Percentiles rank a stretch among this genome's conserved stretches.
These are phyloP conservation scores for Dichetophora obliterata DNA, from an alignment of 2,888 invertebrate species.

Conservation along the genomic window DNA sequence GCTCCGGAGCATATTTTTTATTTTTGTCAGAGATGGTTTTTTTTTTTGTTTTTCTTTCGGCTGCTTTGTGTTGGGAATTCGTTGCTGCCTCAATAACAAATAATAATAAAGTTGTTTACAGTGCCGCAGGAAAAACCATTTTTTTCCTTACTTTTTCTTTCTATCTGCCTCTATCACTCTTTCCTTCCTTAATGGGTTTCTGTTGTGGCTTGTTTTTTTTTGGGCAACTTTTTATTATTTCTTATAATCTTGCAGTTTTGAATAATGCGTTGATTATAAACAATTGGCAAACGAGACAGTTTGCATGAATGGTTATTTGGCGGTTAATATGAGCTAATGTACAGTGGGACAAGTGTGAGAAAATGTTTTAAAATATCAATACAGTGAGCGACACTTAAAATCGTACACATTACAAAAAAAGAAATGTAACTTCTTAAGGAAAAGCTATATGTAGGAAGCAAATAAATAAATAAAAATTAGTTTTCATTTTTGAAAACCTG, in stretches of 20 bases:
- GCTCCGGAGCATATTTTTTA: no score
- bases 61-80: background rate
- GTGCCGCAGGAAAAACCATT: constrained; percentile 52
- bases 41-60: background rate
- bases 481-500: no score
- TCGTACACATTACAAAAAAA: no score
- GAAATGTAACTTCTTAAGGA: no score
- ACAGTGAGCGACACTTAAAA: no score
- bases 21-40: background rate
- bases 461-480: no score
- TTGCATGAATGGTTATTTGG: constrained; percentile 51
- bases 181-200: background rate
- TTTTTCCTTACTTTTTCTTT: constrained; percentile 28
- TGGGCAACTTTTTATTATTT: background rate
- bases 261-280: constrained; percentile 62
- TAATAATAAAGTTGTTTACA: constrained; percentile 66
- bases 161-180: background rate
- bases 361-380: background rate
- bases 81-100: constrained; percentile 30
- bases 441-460: no score
- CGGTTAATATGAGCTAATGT: constrained; percentile 38
- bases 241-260: constrained; percentile 41
- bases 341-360: constrained; percentile 38
- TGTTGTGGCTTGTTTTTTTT: background rate
- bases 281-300: constrained; percentile 61